These are phyloP conservation scores for Channa maculata DNA, from an alignment of 2,113 vertebrate genomes.

Conservation along the genomic window DNA sequence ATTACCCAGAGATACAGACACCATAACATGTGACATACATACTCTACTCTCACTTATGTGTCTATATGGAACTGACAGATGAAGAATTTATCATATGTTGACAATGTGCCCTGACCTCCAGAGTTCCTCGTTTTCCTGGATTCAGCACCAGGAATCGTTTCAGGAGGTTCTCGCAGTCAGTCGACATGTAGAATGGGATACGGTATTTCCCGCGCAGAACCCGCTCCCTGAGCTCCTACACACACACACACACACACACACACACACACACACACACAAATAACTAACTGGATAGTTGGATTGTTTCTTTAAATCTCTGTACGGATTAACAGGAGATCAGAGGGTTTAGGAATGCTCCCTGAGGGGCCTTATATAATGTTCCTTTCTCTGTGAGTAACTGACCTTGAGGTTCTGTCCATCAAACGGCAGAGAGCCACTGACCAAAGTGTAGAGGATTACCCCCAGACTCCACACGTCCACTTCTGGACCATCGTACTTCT, in stretches of 20 bases:
- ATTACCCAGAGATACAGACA: too few relatives aligned
- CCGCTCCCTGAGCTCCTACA: constrained; percentile 91
- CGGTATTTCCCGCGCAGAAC: constrained; percentile 93
- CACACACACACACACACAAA: too few relatives aligned
- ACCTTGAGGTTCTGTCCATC: constrained; percentile 96
- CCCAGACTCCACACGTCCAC: constrained; percentile 96
- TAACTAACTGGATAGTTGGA: too few relatives aligned
- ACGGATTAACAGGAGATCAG: neutral
- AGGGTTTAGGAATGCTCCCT: too few relatives aligned
- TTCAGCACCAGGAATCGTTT: constrained; percentile 93
- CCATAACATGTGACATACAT: too few relatives aligned
- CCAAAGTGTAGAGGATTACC: constrained; percentile 92
- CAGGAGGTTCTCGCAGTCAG: constrained; percentile 95
- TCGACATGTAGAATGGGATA: constrained; percentile 96
- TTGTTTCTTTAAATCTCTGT: too few relatives aligned
- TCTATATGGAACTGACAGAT: too few relatives aligned
- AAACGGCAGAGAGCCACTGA: constrained; percentile 92
- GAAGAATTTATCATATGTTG: too few relatives aligned
- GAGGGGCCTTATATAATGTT: too few relatives aligned
- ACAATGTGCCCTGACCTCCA: constrained; percentile 84
- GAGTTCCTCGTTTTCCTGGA: constrained; percentile 90
- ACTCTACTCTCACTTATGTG: too few relatives aligned
- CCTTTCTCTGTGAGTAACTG: neutral
- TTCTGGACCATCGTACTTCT: constrained; percentile 93
- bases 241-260: too few relatives aligned